phyloP scores from a whole-genome alignment of 2,797 vertebrate species.

The Synaphobranchus kaupii region DNA sequence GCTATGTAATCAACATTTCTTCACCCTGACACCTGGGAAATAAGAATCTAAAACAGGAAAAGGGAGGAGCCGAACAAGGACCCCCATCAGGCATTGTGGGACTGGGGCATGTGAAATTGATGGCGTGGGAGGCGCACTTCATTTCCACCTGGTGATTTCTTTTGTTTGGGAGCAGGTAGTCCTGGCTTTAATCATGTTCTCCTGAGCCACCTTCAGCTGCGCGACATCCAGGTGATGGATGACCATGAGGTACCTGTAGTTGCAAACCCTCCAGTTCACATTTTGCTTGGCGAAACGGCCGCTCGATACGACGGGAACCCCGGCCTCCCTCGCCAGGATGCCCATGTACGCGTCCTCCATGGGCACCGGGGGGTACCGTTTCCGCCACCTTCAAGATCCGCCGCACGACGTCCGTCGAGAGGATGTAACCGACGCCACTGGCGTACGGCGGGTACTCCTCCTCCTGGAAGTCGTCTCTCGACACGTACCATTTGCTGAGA shows the following conservation, averaged over 20 bases:
- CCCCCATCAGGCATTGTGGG: neutral
- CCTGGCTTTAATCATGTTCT: slow-evolving; percentile 55
- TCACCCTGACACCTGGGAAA: slow-evolving; percentile 7
- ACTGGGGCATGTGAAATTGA: slow-evolving; percentile 9
- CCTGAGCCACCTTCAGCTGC: slow-evolving; percentile 51
- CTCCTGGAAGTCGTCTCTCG: neutral
- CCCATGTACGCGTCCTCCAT: slow-evolving; percentile 40
- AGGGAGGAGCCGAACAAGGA: neutral
- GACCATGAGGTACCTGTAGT: slow-evolving; percentile 58
- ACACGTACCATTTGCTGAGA: slow-evolving; percentile 37
- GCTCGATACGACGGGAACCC: slow-evolving; percentile 24
- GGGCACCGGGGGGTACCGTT: fast-evolving
- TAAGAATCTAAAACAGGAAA: slow-evolving; percentile 1
- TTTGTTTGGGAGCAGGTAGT: slow-evolving; percentile 49
- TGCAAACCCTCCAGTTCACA: slow-evolving; percentile 32
- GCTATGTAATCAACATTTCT: slow-evolving; percentile 14
- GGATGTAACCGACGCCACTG: slow-evolving; percentile 22
- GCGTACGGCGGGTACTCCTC: fast-evolving
- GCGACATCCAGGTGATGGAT: slow-evolving; percentile 55
- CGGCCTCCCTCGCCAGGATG: slow-evolving; percentile 27
- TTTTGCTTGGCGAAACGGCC: slow-evolving; percentile 52
- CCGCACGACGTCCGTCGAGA: slow-evolving; percentile 1
- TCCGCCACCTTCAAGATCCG: neutral
- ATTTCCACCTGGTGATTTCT: slow-evolving; percentile 36
- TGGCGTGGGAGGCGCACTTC: neutral